Conservation (phyloP, 2,797 vertebrate genomes). For the Notamacropus eugenii region DNA sequence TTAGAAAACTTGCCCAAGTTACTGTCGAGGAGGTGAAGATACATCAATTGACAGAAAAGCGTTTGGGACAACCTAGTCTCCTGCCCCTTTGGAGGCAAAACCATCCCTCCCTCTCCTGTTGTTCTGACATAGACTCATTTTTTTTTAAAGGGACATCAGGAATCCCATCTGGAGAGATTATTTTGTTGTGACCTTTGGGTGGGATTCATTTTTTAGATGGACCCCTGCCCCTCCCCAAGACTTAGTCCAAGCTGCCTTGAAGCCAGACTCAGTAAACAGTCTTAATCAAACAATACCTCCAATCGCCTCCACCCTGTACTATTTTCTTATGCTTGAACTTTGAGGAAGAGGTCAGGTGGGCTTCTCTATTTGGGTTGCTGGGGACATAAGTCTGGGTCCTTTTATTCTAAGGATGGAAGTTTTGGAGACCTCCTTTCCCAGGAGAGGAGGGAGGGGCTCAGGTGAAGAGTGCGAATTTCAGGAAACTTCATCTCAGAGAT, state of each 20-base stretch:
- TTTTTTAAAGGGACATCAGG: not conserved
- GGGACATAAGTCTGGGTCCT: not conserved
- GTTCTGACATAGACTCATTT: not conserved
- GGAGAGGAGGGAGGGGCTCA: not conserved
- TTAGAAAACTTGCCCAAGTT: conserved; percentile 83
- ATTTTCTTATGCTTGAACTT: not conserved
- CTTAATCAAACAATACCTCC: not conserved
- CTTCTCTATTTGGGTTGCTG: not conserved
- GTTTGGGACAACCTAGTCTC: not conserved
- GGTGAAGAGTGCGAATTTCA: not conserved
- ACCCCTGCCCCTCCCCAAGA: not conserved
- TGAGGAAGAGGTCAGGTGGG: not conserved
- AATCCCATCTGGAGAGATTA: not conserved
- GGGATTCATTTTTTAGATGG: not conserved
- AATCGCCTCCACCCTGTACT: not conserved
- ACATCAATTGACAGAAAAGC: not conserved
- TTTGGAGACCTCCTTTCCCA: not conserved
- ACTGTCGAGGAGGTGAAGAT: conserved; percentile 64
- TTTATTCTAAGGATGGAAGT: not conserved
- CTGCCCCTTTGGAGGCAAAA: not conserved
- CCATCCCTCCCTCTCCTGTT: not conserved
- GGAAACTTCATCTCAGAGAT: not conserved
- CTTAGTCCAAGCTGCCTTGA: not conserved
- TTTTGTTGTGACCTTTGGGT: not conserved
- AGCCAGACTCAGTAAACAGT: not conserved